phyloP scores from a whole-genome alignment of 2,113 vertebrate species.

The Leptobrachium leishanense region DNA sequence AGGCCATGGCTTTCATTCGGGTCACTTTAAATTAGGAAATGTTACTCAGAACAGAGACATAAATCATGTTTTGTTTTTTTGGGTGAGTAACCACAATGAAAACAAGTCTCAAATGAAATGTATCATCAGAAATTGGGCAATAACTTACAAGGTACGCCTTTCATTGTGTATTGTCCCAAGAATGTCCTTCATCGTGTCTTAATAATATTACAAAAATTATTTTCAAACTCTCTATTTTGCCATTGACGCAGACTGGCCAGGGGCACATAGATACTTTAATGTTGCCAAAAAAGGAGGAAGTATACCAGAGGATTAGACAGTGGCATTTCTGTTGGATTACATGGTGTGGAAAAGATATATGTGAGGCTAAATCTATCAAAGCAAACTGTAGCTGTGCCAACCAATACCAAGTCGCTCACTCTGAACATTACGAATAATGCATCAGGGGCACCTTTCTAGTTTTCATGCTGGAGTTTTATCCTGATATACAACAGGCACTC shows the following conservation, averaged over 20 bases:
- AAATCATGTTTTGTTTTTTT: too few relatives aligned
- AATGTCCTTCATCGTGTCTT: background rate
- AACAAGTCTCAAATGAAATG: too few relatives aligned
- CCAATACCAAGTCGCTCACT: background rate
- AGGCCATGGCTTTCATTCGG: too few relatives aligned
- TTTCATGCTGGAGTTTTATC: too few relatives aligned
- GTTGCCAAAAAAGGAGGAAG: background rate
- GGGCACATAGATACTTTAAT: slow-evolving; percentile 6
- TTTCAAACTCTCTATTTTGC: background rate
- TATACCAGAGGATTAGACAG: background rate
- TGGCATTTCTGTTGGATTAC: background rate
- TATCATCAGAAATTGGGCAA: background rate
- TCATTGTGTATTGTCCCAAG: background rate
- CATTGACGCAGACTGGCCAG: background rate
- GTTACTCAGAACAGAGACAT: too few relatives aligned
- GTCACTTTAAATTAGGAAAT: too few relatives aligned
- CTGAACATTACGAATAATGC: too few relatives aligned
- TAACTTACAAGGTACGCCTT: background rate
- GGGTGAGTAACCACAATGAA: too few relatives aligned
- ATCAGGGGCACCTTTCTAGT: too few relatives aligned
- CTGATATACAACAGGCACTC: too few relatives aligned
- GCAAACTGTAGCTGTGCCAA: background rate
- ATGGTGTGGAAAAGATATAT: background rate
- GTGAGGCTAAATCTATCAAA: background rate
- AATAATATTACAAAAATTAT: background rate